Evolutionary conservation across 1,140 invertebrate genomes (phyloP), one percentile per base, ranked within the genome.

Genomic region (Magallana angulata): DNA sequence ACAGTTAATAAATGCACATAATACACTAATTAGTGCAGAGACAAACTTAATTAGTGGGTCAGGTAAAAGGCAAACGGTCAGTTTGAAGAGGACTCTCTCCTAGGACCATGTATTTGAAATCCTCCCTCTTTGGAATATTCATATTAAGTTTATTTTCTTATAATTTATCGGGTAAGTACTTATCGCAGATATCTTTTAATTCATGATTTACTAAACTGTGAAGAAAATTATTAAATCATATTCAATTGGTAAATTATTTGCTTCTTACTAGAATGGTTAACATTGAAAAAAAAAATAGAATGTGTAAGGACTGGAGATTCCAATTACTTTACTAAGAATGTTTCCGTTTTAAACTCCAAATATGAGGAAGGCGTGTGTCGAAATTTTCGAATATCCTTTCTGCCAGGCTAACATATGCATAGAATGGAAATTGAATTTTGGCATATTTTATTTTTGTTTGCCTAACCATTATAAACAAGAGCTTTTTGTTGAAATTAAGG

Each of bases 131-230:
- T 76, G 68, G 68, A 76, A 30, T 76, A 30, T 30, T 12, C 7
- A 24, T 76, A 30, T 76, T 76, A 1, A 30, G 8, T 76, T 76
- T 76, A 76, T 12, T 76, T 76, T 76, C 68, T 30, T 30, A 76
- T 76, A 24, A 76, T 12, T 30, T 76, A 11, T 5, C 24, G 7
- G 68, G 68, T 76, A 24, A 76, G 68, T 36, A 76, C 36, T 48
- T 24, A 30, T 30, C 24, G 7, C 68, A 12, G 1, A 30, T 76
- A 12, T 11, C n/a, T 62, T 24, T 12, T n/a, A 62, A 12, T 12
- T 62, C 60, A n/a, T 12, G n/a, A 62, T 62, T n/a, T 62, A n/a
- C 5, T 62, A 62, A 62, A 62, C 5, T 62, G n/a, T 62, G 12
- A 62, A 12, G 12, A 12, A 12, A 62, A 0, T 0, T 62, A n/a